phyloP scores from a whole-genome alignment of 2,888 invertebrate species.

The Lithodes maja region DNA sequence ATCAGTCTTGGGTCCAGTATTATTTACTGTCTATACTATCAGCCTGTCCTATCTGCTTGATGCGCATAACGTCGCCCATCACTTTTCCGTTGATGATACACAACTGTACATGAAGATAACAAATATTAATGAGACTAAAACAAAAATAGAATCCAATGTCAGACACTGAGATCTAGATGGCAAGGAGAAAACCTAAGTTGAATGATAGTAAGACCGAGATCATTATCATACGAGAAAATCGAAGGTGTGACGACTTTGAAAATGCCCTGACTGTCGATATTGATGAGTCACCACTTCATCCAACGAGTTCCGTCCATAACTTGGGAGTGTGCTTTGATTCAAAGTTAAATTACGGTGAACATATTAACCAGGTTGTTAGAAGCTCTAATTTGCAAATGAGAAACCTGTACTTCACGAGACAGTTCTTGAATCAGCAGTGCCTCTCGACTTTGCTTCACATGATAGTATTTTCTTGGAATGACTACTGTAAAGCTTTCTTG shows the following conservation, averaged over 20 bases:
- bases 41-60: background rate
- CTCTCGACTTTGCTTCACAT: background rate
- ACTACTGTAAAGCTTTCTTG: background rate
- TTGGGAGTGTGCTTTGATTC: background rate
- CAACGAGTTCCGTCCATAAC: background rate
- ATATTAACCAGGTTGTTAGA: background rate
- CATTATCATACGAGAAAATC: background rate
- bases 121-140: background rate
- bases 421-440: background rate
- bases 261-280: background rate
- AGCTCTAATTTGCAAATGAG: background rate
- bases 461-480: background rate
- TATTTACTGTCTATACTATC: background rate
- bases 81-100: background rate
- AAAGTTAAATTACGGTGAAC: background rate
- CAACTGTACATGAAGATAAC: background rate
- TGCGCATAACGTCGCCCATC: background rate
- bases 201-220: background rate
- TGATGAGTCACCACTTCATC: background rate
- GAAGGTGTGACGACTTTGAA: background rate
- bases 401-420: background rate
- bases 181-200: background rate
- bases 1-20: background rate
- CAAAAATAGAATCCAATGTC: background rate
- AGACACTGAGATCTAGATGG: background rate